Conservation (phyloP, 2,797 vertebrate species). For the Paguma larvata region DNA sequence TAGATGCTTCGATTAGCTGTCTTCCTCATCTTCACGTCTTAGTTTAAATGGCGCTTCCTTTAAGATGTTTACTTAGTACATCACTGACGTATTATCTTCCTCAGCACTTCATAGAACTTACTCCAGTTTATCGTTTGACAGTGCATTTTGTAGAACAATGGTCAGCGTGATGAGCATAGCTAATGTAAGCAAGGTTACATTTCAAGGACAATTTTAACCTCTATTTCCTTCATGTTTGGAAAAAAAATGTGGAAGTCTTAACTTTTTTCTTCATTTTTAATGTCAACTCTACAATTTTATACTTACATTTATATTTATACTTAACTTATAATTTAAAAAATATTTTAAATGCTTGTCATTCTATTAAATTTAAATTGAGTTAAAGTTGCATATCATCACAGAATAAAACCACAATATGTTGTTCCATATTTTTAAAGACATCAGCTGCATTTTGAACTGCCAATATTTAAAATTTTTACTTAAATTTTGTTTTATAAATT, state of each 20-base stretch:
- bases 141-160: neutral
- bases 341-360: neutral
- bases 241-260: neutral
- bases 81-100: neutral
- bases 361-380: slow-evolving; percentile 41
- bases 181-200: neutral
- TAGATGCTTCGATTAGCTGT: neutral
- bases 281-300: neutral
- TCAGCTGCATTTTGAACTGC: neutral
- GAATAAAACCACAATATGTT: neutral
- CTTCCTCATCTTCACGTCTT: neutral
- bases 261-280: neutral
- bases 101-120: neutral
- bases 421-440: neutral
- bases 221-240: neutral
- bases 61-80: neutral
- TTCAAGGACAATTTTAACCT: neutral
- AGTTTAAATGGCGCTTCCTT: neutral
- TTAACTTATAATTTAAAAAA: slow-evolving; percentile 4
- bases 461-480: neutral
- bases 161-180: neutral
- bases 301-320: neutral
- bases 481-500: neutral
- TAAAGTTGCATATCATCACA: slow-evolving; percentile 10
- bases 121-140: neutral